Conservation (phyloP, 2,797 vertebrate genomes). For the Poliocrania exsul region DNA sequence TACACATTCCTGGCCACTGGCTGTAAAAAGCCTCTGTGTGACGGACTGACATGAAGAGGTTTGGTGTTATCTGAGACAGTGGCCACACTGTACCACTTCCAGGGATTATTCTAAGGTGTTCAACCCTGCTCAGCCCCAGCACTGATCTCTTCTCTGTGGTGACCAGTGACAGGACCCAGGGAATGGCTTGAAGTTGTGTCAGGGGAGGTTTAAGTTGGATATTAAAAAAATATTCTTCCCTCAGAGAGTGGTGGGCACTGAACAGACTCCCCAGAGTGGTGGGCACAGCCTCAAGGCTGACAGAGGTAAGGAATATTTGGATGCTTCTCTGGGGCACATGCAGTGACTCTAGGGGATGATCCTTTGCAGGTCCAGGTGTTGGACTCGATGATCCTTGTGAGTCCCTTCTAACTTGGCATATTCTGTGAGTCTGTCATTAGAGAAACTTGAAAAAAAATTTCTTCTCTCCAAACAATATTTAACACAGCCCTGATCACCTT, state of each 20-base stretch:
- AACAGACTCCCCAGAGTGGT: neutral
- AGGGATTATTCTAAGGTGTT: neutral
- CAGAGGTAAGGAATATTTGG: neutral
- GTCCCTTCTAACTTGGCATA: neutral
- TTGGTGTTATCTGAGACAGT: neutral
- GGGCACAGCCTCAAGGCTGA: neutral
- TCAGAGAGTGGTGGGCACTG: neutral
- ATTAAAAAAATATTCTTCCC: too few relatives aligned
- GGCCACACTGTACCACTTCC: neutral
- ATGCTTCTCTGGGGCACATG: neutral
- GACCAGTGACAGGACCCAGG: neutral
- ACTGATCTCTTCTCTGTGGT: neutral
- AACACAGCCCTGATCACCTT: neutral
- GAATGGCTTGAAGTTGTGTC: neutral
- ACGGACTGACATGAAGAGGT: neutral
- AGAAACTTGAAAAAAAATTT: neutral
- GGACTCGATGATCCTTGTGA: neutral
- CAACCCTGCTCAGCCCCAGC: neutral
- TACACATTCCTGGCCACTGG: neutral
- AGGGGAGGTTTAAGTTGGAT: too few relatives aligned
- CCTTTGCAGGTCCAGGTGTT: neutral
- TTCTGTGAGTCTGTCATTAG: neutral
- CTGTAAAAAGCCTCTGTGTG: neutral
- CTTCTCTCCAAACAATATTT: neutral
- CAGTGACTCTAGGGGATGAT: neutral